Percentiles rank a stretch among this genome's conserved stretches.
phyloP scores from a whole-genome alignment of 2,888 invertebrate genomes.

The Ditula angustiorana region DNA sequence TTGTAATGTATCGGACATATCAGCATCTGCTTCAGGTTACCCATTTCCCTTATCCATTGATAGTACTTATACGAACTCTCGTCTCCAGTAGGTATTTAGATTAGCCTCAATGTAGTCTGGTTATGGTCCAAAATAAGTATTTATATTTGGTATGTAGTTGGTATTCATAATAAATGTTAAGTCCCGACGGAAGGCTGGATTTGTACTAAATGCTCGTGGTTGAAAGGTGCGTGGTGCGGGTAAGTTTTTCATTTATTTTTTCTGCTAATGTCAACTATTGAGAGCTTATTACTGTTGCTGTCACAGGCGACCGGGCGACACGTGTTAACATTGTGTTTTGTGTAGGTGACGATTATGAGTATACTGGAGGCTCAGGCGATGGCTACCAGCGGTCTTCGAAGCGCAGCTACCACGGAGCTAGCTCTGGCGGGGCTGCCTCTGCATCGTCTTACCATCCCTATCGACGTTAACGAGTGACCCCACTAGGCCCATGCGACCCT shows the following conservation, averaged over 20 bases:
- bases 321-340: slow-evolving; percentile 35
- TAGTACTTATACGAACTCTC: neutral
- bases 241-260: slow-evolving; percentile 65
- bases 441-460: slow-evolving; percentile 83
- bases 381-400: slow-evolving; percentile 79
- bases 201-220: slow-evolving; percentile 48
- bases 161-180: slow-evolving; percentile 13
- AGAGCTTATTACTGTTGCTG: slow-evolving; percentile 15
- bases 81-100: neutral
- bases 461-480: slow-evolving; percentile 70
- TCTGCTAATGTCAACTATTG: slow-evolving; percentile 14
- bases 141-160: slow-evolving; percentile 19
- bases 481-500: slow-evolving; percentile 1
- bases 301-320: neutral
- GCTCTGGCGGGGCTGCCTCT: slow-evolving; percentile 63
- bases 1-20: slow-evolving; percentile 79
- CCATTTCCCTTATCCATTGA: slow-evolving; percentile 1
- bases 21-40: slow-evolving; percentile 76
- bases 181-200: slow-evolving; percentile 9
- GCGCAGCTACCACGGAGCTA: slow-evolving; percentile 73
- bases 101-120: slow-evolving; percentile 2
- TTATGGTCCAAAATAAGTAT: slow-evolving; percentile 27
- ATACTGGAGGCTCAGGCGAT: slow-evolving; percentile 80
- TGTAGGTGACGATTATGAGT: slow-evolving; percentile 80
- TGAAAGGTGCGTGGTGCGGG: slow-evolving; percentile 81